Evolutionary conservation across 1,140 invertebrate genomes (phyloP), one percentile per base, ranked within the genome.

Genomic region (Sitophilus oryzae): DNA sequence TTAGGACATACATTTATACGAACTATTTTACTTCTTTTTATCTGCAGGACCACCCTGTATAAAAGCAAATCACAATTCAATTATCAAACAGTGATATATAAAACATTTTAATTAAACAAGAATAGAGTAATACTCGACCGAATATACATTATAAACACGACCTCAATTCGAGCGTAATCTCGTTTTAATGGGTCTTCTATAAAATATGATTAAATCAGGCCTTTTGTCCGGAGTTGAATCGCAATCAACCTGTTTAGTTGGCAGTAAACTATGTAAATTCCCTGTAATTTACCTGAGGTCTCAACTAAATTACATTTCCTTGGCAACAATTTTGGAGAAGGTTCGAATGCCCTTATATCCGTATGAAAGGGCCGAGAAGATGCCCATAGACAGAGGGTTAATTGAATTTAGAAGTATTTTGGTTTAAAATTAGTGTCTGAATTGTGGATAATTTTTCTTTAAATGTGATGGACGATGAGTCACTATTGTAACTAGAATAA

Each of bases 121-220:
- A n/a, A n/a, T n/a, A n/a, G n/a, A n/a, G n/a, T n/a, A n/a, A n/a
- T n/a, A n/a, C n/a, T n/a, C n/a, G n/a, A n/a, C n/a, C n/a, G n/a
- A n/a, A n/a, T 48, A 36, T 49, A 40, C 47, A 15, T 49, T 19
- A 21, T 49, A 49, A 49, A 22, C n/a, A 15, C 36, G 23, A 16
- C 10, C 21, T 14, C 15, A 14, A 36, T 36, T 42, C 42, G 38
- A 53, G 45, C 45, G 10, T 51, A 19, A 51, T 34, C 49, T 40
- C 43, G 16, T 51, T 42, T 41, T 41, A n/a, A 41, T 16, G 1
- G 10, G 38, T 10, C 11, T 25, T 42, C 34, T 8, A 18, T 37
- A 20, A 54, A 41, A 45, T 54, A 54, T 54, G 44, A 54, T 54
- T 54, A 47, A 54, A 54, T 54, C 52, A 54, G 48, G 35, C 48